Evolutionary conservation across 2,797 vertebrate genomes (phyloP), one percentile per base, ranked within the genome.

Genomic region (Merluccius polli): DNA sequence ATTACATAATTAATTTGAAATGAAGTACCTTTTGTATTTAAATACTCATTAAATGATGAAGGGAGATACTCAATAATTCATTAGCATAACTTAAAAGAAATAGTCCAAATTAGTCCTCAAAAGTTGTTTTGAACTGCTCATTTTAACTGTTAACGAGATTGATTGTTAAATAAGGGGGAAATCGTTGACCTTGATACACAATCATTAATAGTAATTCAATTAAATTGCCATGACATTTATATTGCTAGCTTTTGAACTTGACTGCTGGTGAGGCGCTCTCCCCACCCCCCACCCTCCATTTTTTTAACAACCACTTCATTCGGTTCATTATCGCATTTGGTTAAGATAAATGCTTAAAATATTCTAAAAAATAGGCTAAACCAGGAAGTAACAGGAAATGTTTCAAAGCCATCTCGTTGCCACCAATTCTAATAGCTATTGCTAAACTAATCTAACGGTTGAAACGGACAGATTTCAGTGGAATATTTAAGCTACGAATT

Each of bases 1-100:
- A 88, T 91, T 83, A 83, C 9, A 6, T 12, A 89, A 90, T 89
- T 89, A 86, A 83, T 84, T 89, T 87, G 84, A 89, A 89, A 91
- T 89, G 74, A 89, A 87, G 84, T 75, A 78, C 87, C 81, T 87
- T 89, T 86, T 83, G 82, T 84, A 77, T 90, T 85, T 81, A 71
- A 87, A 83, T 85, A 78, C 82, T 87, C 86, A 89, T 91, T 91
- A 90, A 88, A 80, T 76, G 82, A 84, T 88, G 81, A 87, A 87
- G 87, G 83, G 84, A 88, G 83, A 86, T 79, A 75, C 80, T 88
- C 83, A 84, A 86, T 88, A 90, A 88, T 81, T 82, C 79, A 88
- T 89, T 90, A 88, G 79, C 71, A 77, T 74, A 83, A 83, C 73
- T 79, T 78, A 32, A 86, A 89, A 85, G 79, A 86, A 79, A 78